phyloP scores from a whole-genome alignment of 2,113 vertebrate genomes.

The Corythornis cristatus region DNA sequence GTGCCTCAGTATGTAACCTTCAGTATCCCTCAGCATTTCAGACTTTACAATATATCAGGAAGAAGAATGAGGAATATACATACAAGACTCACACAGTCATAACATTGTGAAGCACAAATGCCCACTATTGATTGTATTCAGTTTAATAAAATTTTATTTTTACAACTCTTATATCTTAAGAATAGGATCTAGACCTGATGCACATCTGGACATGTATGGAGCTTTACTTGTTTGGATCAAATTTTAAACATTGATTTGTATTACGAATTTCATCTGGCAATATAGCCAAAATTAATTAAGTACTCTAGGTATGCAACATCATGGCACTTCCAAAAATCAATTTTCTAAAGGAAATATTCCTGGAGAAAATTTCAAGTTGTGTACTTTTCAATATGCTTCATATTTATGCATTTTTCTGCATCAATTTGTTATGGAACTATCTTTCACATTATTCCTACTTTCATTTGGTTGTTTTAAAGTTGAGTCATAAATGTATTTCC shows the following conservation, averaged over 20 bases:
- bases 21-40: not conserved
- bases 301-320: not conserved
- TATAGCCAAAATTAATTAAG: not conserved
- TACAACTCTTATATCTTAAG: not conserved
- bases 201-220: not conserved
- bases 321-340: not conserved
- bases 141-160: not conserved
- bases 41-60: not conserved
- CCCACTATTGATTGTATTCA: not conserved
- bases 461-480: constrained; percentile 43
- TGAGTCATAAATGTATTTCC: constrained; percentile 26
- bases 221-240: not conserved
- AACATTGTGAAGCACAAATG: not conserved
- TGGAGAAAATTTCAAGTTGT: not conserved
- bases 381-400: not conserved
- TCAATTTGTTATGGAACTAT: constrained; percentile 19
- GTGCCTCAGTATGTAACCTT: not conserved
- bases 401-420: constrained; percentile 10
- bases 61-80: not conserved
- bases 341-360: not conserved
- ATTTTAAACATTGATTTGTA: not conserved
- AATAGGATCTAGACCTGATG: not conserved
- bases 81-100: not conserved
- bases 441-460: constrained; percentile 9
- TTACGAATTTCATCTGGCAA: not conserved